Base-by-base conservation (phyloP, 2,888 invertebrate genomes). In the Mythimna pallens region DNA sequence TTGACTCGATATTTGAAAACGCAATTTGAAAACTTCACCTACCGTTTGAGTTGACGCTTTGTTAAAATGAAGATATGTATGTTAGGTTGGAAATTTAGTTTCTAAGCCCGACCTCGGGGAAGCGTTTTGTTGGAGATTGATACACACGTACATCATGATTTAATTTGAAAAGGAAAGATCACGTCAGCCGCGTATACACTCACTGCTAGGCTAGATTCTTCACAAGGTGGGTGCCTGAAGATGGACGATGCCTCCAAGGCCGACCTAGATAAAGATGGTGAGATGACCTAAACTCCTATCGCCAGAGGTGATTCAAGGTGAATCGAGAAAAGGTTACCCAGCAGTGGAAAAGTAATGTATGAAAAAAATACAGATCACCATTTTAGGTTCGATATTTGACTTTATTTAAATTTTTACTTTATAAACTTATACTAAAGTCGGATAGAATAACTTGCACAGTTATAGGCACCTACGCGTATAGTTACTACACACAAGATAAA, bases 11-110 rank as follows among this genome's bases (percentile, higher is more conserved):
- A 74, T 80, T 69, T 73, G 80, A 82, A 80, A 82, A 80, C 71
- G 74, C 73, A 82, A 75, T 81, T 79, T 84, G 79, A 70, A 65
- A 84, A 78, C 78, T 82, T 84, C 79, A 69, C 55, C 64, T 70
- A 76, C 74, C 80, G 66, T 78, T 74, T 58, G 75, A 75, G 71
- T 82, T 73, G 73, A 78, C 73, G 82, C 80, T 80, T 78, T 84
- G 82, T 76, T 83, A 65, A 74, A 74, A 81, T 78, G 66, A 69
- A 70, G 65, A 76, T 73, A 54, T 81, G 73, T 81, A 70, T 68
- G 43, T 66, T 69, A 50, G 47, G 61, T 73, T 63, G 40, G 22
- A 72, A 74, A 70, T 54, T 76, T 65, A 78, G 63, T 72, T 70
- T 58, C 40, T 63, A 70, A 12, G 30, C 20, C 7, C 34, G 62